Percentiles rank a stretch among this genome's conserved stretches.
Conservation (phyloP, 1,140 invertebrate species). For the Agraylea sexmaculata region DNA sequence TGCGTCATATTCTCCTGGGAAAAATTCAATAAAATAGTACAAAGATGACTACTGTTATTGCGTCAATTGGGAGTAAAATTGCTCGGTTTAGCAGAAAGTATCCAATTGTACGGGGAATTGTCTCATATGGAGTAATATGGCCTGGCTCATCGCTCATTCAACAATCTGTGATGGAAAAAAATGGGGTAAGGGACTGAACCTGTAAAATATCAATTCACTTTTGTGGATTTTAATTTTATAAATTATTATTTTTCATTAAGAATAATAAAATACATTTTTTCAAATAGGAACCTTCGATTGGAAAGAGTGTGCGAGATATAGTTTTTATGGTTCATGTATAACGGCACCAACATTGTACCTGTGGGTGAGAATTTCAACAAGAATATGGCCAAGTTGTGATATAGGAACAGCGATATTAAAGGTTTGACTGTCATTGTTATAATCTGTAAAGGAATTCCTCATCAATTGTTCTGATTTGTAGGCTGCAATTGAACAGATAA, state of each 20-base stretch:
- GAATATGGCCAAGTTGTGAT: conserved; percentile 50
- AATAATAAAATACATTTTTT: not conserved
- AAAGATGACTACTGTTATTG: not conserved
- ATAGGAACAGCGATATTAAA: conserved; percentile 54
- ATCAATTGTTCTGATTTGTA: conserved; percentile 30
- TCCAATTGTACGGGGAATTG: conserved; percentile 19
- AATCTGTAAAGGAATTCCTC: too few species aligned
- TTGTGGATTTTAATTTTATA: not conserved
- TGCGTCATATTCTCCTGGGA: too few species aligned
- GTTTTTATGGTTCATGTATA: conserved; percentile 54
- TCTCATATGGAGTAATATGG: conserved; percentile 19
- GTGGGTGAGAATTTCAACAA: conserved; percentile 52
- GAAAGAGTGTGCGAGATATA: conserved; percentile 48
- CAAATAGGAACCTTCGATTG: conserved; percentile 38
- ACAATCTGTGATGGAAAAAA: conserved; percentile 18
- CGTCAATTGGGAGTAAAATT: conserved; percentile 10
- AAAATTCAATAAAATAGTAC: too few species aligned
- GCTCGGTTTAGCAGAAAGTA: conserved; percentile 13
- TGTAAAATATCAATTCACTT: conserved; percentile 5
- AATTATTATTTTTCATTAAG: not conserved
- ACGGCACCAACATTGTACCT: conserved; percentile 59
- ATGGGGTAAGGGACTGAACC: conserved; percentile 20
- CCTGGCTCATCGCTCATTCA: conserved; percentile 20
- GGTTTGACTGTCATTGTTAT: conserved; percentile 32
- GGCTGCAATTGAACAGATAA: conserved; percentile 70